A percentile compares a stretch with the other conserved stretches of the same genome.
Evolutionary conservation across 2,113 vertebrate species (phyloP).

Genomic region (Pedionomus torquatus): DNA sequence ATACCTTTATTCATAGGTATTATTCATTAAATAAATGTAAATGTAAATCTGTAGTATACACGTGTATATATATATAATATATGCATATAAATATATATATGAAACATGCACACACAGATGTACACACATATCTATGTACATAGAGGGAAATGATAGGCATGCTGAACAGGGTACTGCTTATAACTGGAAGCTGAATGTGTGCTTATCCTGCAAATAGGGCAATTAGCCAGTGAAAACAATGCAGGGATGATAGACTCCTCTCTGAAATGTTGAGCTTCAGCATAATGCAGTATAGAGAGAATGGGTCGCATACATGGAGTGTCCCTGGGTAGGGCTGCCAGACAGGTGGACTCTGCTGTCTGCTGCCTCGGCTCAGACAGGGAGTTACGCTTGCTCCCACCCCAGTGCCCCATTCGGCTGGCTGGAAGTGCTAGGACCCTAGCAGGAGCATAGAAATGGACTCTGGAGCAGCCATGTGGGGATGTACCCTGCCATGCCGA

Average conservation of each 20-base stretch:
- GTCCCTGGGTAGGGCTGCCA: not conserved
- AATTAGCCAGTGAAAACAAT: not conserved
- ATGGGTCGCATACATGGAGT: rapidly evolving
- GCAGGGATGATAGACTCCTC: not conserved
- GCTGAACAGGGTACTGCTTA: not conserved
- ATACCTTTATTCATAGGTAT: not conserved
- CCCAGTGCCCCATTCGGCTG: not conserved
- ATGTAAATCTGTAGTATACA: not conserved
- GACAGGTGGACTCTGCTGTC: rapidly evolving
- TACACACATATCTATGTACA: not conserved
- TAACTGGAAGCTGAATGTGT: not conserved
- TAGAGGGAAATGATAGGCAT: not conserved
- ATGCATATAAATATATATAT: not conserved
- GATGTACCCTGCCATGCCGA: not conserved
- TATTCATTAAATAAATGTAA: not conserved
- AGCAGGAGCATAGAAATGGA: not conserved
- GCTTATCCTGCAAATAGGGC: not conserved
- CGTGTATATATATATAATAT: not conserved
- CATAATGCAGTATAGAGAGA: not conserved
- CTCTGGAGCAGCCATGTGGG: not conserved
- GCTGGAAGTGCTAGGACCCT: not conserved
- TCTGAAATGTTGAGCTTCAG: not conserved
- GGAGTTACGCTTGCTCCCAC: rapidly evolving
- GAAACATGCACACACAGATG: not conserved
- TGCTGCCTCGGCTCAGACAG: rapidly evolving